These are phyloP conservation scores for Argynnis bischoffii DNA, from an alignment of 2,888 invertebrate genomes.

Conservation along the genomic window DNA sequence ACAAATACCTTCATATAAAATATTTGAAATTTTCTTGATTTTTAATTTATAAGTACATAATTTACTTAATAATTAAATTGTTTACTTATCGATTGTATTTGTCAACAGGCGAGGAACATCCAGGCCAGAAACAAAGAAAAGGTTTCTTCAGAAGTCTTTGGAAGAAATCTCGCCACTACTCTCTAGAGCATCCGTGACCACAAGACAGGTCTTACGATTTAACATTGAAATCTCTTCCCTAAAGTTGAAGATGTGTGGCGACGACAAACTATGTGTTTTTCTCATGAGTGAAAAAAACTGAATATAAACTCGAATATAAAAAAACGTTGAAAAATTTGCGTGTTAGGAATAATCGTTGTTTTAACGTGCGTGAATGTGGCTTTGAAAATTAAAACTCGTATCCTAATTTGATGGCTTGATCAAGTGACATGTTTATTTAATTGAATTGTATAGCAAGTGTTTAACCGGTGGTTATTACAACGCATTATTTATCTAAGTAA, in stretches of 20 bases:
- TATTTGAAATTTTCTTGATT: too few relatives aligned
- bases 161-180: slow-evolving; percentile 94
- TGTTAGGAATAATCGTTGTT: slow-evolving; percentile 35
- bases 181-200: slow-evolving; percentile 91
- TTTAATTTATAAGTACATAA: too few relatives aligned
- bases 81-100: slow-evolving; percentile 43
- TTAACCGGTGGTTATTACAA: slow-evolving; percentile 52
- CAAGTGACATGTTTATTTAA: slow-evolving; percentile 26
- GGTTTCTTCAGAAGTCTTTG: slow-evolving; percentile 94
- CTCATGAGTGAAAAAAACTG: slow-evolving; percentile 26
- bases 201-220: slow-evolving; percentile 38
- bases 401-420: slow-evolving; percentile 35
- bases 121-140: slow-evolving; percentile 89
- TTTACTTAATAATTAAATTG: neutral
- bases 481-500: slow-evolving; percentile 68
- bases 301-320: slow-evolving; percentile 21
- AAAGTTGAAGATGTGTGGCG: slow-evolving; percentile 31
- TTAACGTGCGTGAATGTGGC: slow-evolving; percentile 46
- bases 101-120: slow-evolving; percentile 84
- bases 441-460: slow-evolving; percentile 50
- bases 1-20: too few relatives aligned
- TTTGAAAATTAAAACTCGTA: slow-evolving; percentile 39
- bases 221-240: slow-evolving; percentile 45
- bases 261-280: slow-evolving; percentile 18
- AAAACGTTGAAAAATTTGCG: slow-evolving; percentile 29